Percentiles rank a stretch among this genome's conserved stretches.
phyloP scores from a whole-genome alignment of 2,888 invertebrate species.

The Spilarctia lutea region DNA sequence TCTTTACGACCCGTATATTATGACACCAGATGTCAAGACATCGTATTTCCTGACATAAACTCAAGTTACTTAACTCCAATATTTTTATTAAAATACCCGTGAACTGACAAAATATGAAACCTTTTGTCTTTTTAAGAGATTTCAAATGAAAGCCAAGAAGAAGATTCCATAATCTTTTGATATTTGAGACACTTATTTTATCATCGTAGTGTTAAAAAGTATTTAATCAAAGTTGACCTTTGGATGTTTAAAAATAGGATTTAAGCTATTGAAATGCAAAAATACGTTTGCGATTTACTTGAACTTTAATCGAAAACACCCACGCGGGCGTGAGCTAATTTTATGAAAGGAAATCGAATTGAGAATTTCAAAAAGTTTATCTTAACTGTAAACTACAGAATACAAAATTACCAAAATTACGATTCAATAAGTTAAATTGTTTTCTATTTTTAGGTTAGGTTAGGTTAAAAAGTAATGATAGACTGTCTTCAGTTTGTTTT shows the following conservation, averaged over 20 bases:
- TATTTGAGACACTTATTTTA: background rate
- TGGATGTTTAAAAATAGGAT: background rate
- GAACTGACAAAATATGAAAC: background rate
- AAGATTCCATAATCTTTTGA: background rate
- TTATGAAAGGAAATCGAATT: background rate
- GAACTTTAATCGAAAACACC: background rate
- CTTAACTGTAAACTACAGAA: background rate
- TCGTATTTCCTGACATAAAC: background rate
- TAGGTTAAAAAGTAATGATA: too few species aligned
- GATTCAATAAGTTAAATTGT: background rate
- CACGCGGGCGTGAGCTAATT: background rate
- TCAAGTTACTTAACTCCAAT: background rate
- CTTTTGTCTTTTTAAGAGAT: background rate
- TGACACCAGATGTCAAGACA: background rate
- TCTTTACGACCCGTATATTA: background rate
- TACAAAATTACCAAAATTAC: background rate
- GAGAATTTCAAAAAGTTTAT: background rate
- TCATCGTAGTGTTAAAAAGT: background rate
- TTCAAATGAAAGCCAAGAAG: background rate
- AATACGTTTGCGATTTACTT: background rate
- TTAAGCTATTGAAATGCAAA: background rate
- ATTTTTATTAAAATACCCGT: background rate
- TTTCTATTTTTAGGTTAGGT: too few species aligned
- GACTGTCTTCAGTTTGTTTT: background rate
- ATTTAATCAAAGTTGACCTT: constrained; percentile 4